A percentile compares a stretch with the other conserved stretches of the same genome.
These are phyloP conservation scores for Thymelicus sylvestris DNA, from an alignment of 2,888 invertebrate genomes.

Conservation along the genomic window DNA sequence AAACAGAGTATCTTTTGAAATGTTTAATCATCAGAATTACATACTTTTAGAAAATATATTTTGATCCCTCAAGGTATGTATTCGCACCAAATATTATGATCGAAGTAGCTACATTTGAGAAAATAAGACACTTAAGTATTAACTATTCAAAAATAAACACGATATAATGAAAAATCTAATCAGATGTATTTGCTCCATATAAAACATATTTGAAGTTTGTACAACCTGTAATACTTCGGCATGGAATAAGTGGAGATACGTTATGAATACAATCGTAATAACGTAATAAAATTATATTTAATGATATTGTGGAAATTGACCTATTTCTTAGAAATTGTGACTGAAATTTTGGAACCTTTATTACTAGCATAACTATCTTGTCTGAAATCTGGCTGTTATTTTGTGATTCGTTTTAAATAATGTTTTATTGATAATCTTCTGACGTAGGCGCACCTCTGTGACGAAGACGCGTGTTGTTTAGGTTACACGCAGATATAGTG, in stretches of 20 bases:
- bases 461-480: not conserved
- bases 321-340: slow-evolving; percentile 76
- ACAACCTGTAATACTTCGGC: not conserved
- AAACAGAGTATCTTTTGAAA: too few relatives aligned
- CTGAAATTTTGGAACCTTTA: slow-evolving; percentile 78
- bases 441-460: slow-evolving; percentile 53
- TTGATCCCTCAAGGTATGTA: too few relatives aligned
- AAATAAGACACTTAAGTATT: too few relatives aligned
- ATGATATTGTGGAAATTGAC: slow-evolving; percentile 53
- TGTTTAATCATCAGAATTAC: too few relatives aligned
- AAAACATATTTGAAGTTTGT: too few relatives aligned
- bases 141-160: too few relatives aligned
- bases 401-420: slow-evolving; percentile 64
- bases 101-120: too few relatives aligned
- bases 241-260: slow-evolving; percentile 6
- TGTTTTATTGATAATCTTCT: slow-evolving; percentile 50
- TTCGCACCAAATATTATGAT: too few relatives aligned
- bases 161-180: too few relatives aligned
- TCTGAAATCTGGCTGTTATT: slow-evolving; percentile 71
- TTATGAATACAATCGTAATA: slow-evolving; percentile 43
- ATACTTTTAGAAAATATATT: not conserved
- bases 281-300: slow-evolving; percentile 34
- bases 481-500: not conserved
- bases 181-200: too few relatives aligned
- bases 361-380: slow-evolving; percentile 65